Conservation (phyloP, 2,888 invertebrate genomes). For the Ischnus inquisitorius region DNA sequence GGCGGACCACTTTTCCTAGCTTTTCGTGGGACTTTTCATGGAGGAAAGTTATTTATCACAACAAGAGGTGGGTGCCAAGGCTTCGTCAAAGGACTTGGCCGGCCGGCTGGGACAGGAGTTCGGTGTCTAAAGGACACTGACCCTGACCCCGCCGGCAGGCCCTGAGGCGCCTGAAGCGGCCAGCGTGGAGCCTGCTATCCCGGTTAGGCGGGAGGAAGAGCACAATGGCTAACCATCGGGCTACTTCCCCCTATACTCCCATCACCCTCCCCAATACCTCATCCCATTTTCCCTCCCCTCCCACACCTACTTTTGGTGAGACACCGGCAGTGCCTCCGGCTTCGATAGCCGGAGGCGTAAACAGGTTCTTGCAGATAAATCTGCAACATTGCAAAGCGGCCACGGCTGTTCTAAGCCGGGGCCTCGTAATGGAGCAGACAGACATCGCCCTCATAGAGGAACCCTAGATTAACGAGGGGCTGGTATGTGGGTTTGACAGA, state of each 20-base stretch:
- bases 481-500: slow-evolving; percentile 15
- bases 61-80: background rate
- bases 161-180: background rate
- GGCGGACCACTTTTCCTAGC: slow-evolving; percentile 34
- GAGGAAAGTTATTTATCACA: background rate
- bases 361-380: slow-evolving; percentile 51
- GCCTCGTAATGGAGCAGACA: slow-evolving; percentile 50
- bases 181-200: background rate
- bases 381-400: slow-evolving; percentile 61
- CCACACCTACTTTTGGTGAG: background rate
- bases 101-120: background rate
- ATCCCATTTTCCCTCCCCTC: background rate
- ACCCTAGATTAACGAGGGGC: slow-evolving; percentile 47
- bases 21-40: slow-evolving; percentile 21
- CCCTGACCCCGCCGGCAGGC: background rate
- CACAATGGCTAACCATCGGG: background rate
- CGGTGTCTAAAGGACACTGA: background rate
- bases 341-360: background rate
- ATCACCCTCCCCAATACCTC: background rate
- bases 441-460: slow-evolving; percentile 55
- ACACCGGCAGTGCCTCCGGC: background rate
- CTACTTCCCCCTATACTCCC: background rate
- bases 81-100: background rate
- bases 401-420: slow-evolving; percentile 38
- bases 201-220: background rate